Conservation (phyloP, 2,888 invertebrate genomes). For the Pycnomerus fuliginosus region DNA sequence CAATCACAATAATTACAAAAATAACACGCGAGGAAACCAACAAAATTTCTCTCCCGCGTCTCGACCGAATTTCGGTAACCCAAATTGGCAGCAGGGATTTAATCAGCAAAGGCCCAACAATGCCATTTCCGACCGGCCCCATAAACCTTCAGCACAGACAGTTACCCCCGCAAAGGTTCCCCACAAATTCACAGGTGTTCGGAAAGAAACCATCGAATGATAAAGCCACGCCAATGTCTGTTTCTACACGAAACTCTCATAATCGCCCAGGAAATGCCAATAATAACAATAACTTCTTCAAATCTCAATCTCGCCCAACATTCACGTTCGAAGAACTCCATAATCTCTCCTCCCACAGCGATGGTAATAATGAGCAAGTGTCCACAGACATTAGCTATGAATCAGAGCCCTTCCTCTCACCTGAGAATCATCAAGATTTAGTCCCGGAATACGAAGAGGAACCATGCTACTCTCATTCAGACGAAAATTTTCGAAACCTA, state of each 20-base stretch:
- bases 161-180: not conserved
- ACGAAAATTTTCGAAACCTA: not conserved
- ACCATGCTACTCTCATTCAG: not conserved
- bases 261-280: too few species aligned
- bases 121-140: not conserved
- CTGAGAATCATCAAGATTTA: not conserved
- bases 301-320: conserved; percentile 2
- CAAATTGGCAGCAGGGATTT: not conserved
- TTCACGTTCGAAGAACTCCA: conserved; percentile 5
- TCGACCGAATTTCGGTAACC: not conserved
- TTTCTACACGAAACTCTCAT: conserved; percentile 7
- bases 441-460: not conserved
- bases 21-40: not conserved
- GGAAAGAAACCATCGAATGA: conserved; percentile 1
- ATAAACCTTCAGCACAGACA: not conserved
- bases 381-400: too few species aligned
- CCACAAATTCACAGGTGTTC: conserved; percentile 7
- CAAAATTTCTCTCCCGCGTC: not conserved
- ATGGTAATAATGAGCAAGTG: too few species aligned
- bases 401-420: too few species aligned
- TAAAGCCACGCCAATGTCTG: conserved; percentile 14
- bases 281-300: not conserved
- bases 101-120: not conserved
- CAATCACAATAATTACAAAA: not conserved
- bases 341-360: too few species aligned